A percentile compares a stretch with the other conserved stretches of the same genome.
phyloP scores from a whole-genome alignment of 2,113 vertebrate species.

The Tragelaphus strepsiceros region DNA sequence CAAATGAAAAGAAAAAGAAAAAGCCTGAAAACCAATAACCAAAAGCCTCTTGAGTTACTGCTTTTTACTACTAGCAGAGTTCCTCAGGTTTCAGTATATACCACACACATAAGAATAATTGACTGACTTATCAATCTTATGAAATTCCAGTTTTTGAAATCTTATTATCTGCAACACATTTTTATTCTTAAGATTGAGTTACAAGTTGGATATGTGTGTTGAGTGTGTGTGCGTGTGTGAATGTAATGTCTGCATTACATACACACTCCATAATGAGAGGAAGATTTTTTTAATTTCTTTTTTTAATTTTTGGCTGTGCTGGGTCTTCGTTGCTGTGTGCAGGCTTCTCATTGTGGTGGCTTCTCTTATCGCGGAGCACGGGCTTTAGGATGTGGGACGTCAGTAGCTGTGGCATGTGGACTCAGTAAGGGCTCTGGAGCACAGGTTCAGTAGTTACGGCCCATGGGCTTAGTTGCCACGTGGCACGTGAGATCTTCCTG shows the following conservation, averaged over 20 bases:
- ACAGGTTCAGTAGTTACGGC: neutral
- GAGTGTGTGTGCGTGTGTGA: neutral
- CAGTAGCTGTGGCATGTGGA: neutral
- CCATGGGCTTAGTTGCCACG: neutral
- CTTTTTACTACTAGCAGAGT: neutral
- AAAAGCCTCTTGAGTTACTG: neutral
- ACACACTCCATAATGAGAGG: neutral
- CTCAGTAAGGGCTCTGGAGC: neutral
- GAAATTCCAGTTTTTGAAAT: neutral
- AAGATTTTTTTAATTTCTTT: neutral
- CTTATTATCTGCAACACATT: neutral
- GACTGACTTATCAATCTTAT: neutral
- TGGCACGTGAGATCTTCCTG: neutral
- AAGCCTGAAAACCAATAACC: neutral
- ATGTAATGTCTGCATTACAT: neutral
- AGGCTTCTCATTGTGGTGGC: neutral
- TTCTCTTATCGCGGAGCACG: fast-evolving
- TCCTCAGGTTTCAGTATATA: neutral
- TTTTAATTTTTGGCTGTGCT: neutral
- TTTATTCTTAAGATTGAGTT: neutral
- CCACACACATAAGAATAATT: neutral
- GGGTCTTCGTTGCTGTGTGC: neutral
- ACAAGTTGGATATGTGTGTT: neutral
- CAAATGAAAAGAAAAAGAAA: neutral
- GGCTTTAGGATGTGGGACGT: neutral